Conservation (phyloP, 2,797 vertebrate species). For the Takifugu ocellatus region DNA sequence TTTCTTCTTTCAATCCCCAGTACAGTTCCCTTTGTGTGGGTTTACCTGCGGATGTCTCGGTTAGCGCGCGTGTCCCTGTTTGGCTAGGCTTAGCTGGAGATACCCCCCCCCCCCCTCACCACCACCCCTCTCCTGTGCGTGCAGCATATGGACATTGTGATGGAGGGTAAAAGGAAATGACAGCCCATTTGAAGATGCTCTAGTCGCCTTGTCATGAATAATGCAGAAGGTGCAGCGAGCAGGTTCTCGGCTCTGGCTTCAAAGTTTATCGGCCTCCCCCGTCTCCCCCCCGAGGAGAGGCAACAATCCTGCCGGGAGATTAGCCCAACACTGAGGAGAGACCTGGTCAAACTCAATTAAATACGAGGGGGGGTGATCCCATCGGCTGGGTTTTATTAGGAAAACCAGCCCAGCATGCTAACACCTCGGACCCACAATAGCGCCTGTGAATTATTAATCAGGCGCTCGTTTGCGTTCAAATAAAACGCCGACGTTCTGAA, state of each 20-base stretch:
- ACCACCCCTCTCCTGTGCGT: conserved; percentile 30
- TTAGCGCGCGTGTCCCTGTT: conserved; percentile 50
- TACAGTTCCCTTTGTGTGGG: conserved; percentile 28
- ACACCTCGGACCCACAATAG: conserved; percentile 38
- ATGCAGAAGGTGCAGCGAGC: conserved; percentile 77
- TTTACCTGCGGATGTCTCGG: conserved; percentile 44
- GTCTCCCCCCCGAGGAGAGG: conserved; percentile 66
- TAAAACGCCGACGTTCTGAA: conserved; percentile 29
- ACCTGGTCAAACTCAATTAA: conserved; percentile 75
- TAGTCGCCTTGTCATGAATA: conserved; percentile 80
- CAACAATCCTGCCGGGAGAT: conserved; percentile 68
- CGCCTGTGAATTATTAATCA: conserved; percentile 58
- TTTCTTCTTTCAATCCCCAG: conserved; percentile 15
- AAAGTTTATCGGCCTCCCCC: conserved; percentile 77
- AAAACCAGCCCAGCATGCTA: conserved; percentile 50
- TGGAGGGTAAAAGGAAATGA: conserved; percentile 84
- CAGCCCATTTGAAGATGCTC: conserved; percentile 81
- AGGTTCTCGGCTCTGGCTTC: conserved; percentile 77
- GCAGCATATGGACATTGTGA: conserved; percentile 81
- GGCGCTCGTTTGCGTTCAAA: conserved; percentile 17
- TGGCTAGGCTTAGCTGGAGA: conserved; percentile 47
- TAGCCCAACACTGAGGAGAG: conserved; percentile 55
- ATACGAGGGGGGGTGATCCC: conserved; percentile 62
- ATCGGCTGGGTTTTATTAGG: conserved; percentile 57
- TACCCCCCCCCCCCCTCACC: conserved; percentile 10